Base-by-base conservation (phyloP, 2,888 invertebrate genomes). In the Ophion ellenae region DNA sequence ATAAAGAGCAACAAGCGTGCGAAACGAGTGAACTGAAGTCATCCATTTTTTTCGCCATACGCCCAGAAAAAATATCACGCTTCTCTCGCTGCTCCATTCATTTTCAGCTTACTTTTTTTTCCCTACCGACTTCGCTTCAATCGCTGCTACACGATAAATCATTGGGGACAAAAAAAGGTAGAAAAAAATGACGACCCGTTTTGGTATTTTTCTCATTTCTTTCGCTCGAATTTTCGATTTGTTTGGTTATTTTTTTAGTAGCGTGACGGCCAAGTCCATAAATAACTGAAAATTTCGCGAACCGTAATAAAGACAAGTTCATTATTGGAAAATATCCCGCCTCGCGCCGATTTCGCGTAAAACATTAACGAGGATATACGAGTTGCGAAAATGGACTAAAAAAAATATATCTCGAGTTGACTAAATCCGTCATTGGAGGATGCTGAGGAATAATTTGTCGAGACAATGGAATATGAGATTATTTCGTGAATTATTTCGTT, bases 21-120 rank as follows among this genome's bases (percentile, higher is more conserved):
- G 28, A 67, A 81, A 77, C 75, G 71, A 66, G 64, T 47, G 80
- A 57, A 77, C 66, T 32, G 45, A 70, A 57, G 57, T 76, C 76
- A 81, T 76, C 61, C 28, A 80, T 77, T 84, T 76, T 73, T 76
- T 20, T 71, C 14, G 14, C 11, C 0, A 53, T 71, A 61, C 32
- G 40, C 32, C 63, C 5, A 20, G 36, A 64, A 84, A 77, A 81
- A 66, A 20, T 59, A 32, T 73, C 59, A 66, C 66, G 61, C 73
- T 77, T 57, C 53, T 47, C 53, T 32, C 74, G 4, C 67, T 63
- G 36, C 74, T 69, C 79, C 69, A 69, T 70, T 53, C 20, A 28
- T 61, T 28, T 64, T n/a, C 24, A 6, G 9, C 40, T 40, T 20
- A 11, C 24, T 80, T 64, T 11, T 36, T 75, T 36, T 40, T 61